Conservation (phyloP, 2,888 invertebrate genomes). For the Troides oblongomaculatus region DNA sequence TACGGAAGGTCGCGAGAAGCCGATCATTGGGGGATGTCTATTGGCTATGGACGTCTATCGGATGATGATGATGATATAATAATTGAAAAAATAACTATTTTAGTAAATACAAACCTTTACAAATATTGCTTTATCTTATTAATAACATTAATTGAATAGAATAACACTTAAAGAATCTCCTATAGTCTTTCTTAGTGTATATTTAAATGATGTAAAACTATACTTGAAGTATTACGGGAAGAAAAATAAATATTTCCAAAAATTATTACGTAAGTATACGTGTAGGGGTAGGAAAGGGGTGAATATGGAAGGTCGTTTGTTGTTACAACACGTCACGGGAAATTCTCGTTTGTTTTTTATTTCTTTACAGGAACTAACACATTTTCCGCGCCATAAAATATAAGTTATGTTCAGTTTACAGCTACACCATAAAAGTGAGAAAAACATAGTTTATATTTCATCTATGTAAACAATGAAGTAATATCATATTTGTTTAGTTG, state of each 20-base stretch:
- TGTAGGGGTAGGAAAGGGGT: neutral
- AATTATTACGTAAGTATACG: neutral
- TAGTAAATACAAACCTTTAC: no score
- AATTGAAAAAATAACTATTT: no score
- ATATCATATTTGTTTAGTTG: neutral
- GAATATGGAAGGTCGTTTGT: neutral
- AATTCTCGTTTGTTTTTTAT: conserved; percentile 12
- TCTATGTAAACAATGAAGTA: conserved; percentile 1
- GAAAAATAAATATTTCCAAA: neutral
- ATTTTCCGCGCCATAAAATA: conserved; percentile 17
- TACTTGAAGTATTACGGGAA: no score
- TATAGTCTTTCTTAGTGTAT: no score
- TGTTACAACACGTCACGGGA: conserved; percentile 14
- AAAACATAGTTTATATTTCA: conserved; percentile 7
- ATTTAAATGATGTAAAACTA: no score
- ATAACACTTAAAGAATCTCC: no score
- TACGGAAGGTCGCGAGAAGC: no score
- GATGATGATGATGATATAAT: no score
- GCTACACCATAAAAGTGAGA: conserved; percentile 10
- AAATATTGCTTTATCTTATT: no score
- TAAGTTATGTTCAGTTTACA: conserved; percentile 19
- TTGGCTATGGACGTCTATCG: no score
- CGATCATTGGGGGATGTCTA: no score
- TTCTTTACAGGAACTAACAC: conserved; percentile 9
- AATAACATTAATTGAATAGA: no score